Percentiles rank a stretch among this genome's conserved stretches.
Evolutionary conservation across 2,888 invertebrate genomes (phyloP).

Genomic region (Eilema sororculum): DNA sequence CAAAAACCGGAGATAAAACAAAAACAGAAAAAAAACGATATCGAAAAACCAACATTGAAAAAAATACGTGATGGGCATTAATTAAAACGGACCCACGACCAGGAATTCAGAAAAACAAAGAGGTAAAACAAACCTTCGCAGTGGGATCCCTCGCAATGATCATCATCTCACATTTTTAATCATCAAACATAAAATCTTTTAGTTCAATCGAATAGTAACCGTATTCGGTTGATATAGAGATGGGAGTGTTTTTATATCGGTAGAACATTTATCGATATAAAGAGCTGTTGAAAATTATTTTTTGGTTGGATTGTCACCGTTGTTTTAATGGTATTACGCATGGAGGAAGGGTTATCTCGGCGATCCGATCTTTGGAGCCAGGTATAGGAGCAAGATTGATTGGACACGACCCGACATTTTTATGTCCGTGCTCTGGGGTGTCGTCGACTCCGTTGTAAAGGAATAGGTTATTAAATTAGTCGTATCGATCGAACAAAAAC

Average conservation of each 20-base stretch:
- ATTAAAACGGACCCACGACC: conserved; percentile 86
- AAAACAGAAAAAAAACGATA: conserved; percentile 62
- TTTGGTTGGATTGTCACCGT: conserved; percentile 86
- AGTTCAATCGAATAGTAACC: conserved; percentile 66
- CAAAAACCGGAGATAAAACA: conserved; percentile 80
- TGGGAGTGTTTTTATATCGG: conserved; percentile 46
- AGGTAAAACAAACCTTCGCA: conserved; percentile 84
- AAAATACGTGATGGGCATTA: conserved; percentile 87
- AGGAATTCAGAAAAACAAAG: conserved; percentile 86
- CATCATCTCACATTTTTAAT: conserved; percentile 87
- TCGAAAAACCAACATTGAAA: conserved; percentile 79
- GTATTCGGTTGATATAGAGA: conserved; percentile 60
- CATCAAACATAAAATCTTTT: conserved; percentile 74
- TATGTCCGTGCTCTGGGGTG: conserved; percentile 79
- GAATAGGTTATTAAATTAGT: conserved; percentile 84
- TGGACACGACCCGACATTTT: conserved; percentile 81
- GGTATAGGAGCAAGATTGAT: conserved; percentile 84
- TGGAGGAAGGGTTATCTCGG: conserved; percentile 84
- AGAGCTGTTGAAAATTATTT: conserved; percentile 85
- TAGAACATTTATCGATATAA: conserved; percentile 63
- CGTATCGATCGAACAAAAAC: conserved; percentile 71
- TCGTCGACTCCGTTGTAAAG: conserved; percentile 77
- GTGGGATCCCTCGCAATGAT: conserved; percentile 85
- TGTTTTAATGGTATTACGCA: conserved; percentile 87
- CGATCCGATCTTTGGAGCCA: conserved; percentile 80